Base-by-base conservation (phyloP, 1,140 invertebrate species). In the Ditylenchus dipsaci region DNA sequence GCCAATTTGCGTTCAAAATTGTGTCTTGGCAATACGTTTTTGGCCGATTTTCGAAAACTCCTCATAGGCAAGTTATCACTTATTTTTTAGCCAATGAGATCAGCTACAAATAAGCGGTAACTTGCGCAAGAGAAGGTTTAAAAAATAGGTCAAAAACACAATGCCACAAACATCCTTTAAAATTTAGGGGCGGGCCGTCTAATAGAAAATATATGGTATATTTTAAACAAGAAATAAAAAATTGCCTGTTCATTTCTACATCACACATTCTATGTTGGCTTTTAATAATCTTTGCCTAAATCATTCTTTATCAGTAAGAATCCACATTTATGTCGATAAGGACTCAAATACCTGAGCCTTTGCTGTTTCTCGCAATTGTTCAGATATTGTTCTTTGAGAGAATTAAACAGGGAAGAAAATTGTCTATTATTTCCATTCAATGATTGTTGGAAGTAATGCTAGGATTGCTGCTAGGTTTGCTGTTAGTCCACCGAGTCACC, bases 371-470 rank as follows among this genome's bases (percentile, higher is more conserved):
- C 78, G 21, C 56, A 66, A n/a, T 71, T 69, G 23, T 71, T 33
- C 21, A 81, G 67, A 56, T 78, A 81, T 66, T 81, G 79, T 42
- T 76, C 79, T 60, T 82, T 80, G 27, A 81, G 65, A 13, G 79
- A 74, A 62, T 76, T 75, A 67, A 79, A 79, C n/a, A 79, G 61
- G 26, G 78, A 78, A 13, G 69, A 42, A 45, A 81, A 81, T 23
- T 64, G 59, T 19, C 76, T 62, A 26, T 73, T 60, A 58, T 71
- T 53, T 29, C 30, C 23, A 66, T 21, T 21, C 11, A 11, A 38
- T 38, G 33, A 61, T n/a, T 29, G 43, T 38, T 45, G 19, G 33
- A 59, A 68, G 45, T 19, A 27, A 69, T 29, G 17, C 13, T 27
- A 49, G 30, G 23, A 30, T 30, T 26, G 49, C 30, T 49, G 70